These are phyloP conservation scores for Sakesphorus luctuosus DNA, from an alignment of 2,113 vertebrate species.

Conservation along the genomic window DNA sequence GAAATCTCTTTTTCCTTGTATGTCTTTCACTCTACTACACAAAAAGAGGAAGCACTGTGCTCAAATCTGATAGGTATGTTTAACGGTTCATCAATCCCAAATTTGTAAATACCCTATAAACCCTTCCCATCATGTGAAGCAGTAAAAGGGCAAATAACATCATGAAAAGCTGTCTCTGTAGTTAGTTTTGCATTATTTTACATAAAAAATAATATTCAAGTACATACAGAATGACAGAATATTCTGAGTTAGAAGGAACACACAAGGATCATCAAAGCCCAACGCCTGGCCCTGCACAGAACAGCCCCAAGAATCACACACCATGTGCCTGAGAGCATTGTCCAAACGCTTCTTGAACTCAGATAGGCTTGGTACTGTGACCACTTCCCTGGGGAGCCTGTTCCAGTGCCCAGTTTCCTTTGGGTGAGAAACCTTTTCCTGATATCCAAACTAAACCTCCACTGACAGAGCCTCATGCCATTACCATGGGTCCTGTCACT, in stretches of 20 bases:
- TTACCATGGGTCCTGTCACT: background rate
- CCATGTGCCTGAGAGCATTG: background rate
- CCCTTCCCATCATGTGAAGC: conserved; percentile 5
- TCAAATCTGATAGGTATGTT: background rate
- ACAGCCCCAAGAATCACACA: background rate
- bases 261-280: background rate
- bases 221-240: background rate
- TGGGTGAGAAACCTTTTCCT: background rate
- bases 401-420: too few relatives aligned
- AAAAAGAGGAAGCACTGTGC: background rate
- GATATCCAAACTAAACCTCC: background rate
- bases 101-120: conserved; percentile 34
- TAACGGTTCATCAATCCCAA: conserved; percentile 6
- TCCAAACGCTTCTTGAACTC: background rate
- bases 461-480: background rate
- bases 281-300: background rate
- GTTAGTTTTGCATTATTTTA: conserved; percentile 21
- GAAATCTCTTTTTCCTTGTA: background rate
- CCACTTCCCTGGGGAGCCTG: background rate
- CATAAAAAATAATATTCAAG: conserved; percentile 2
- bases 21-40: background rate
- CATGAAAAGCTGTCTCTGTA: conserved; percentile 9
- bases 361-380: background rate
- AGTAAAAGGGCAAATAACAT: conserved; percentile 62
- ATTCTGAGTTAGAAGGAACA: background rate